Base-by-base conservation (phyloP, 2,888 invertebrate species). In the Tineola bisselliella region DNA sequence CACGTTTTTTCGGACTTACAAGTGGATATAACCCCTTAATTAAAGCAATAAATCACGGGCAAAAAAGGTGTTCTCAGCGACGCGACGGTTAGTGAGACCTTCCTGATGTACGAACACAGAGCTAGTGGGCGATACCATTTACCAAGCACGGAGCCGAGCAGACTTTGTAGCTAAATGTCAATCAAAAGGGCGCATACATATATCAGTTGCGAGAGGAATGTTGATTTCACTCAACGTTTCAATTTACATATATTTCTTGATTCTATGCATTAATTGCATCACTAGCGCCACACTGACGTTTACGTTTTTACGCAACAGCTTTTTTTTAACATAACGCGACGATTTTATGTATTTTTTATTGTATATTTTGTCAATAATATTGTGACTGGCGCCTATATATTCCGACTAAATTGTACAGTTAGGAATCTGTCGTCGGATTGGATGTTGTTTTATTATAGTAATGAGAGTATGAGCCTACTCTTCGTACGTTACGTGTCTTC, bases 361-460 rank as follows among this genome's bases (percentile, higher is more conserved):
- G 77, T 76, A 75, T 79, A 33, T 79, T 80, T 79, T 79, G 73
- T 74, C 67, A 67, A 72, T 65, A 65, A 69, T 71, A 75, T 76
- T 72, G 71, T 79, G 73, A 75, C 74, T 64, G 70, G 44, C 48
- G 63, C 66, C 64, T 69, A 8, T 5, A 12, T 25, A 54, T 54
- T 31, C 31, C 33, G 33, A 58, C 73, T 69, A 73, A 71, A 66
- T 67, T 69, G 69, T 77, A 81, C 80, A 80, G 82, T 83, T 84
- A 83, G 81, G 78, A 81, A 82, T 81, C 78, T 75, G 70, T 75
- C 69, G 71, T 69, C n/a, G 25, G n/a, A 12, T 18, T 25, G 54
- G 13, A 15, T n/a, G n/a, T n/a, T n/a, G n/a, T n/a, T n/a, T n/a
- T n/a, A n/a, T n/a, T n/a, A n/a, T n/a, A n/a, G n/a, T n/a, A n/a